Evolutionary conservation across 2,797 vertebrate genomes (phyloP).

Genomic region (Limosa lapponica): DNA sequence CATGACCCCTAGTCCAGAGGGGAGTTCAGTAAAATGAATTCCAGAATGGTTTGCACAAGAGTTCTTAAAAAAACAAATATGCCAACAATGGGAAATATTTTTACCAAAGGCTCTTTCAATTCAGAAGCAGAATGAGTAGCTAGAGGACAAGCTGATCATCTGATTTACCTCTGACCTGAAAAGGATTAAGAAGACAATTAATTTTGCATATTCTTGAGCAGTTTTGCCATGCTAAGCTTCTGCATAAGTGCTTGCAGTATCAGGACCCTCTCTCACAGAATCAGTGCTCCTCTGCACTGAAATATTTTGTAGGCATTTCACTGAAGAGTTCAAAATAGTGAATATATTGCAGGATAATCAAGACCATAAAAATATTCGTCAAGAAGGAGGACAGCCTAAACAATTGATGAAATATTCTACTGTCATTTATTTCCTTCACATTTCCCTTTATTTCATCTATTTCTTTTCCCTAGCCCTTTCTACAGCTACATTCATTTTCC

Average conservation of each 20-base stretch:
- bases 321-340: not conserved
- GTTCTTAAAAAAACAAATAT: not conserved
- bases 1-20: not conserved
- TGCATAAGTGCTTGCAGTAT: not conserved
- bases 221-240: not conserved
- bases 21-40: not conserved
- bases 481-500: not conserved
- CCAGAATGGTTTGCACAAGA: not conserved
- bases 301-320: not conserved
- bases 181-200: not conserved
- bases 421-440: not conserved
- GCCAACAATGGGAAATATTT: constrained; percentile 15
- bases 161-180: not conserved
- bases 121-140: not conserved
- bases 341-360: not conserved
- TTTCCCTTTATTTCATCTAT: not conserved
- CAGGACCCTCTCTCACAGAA: not conserved
- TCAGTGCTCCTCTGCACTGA: not conserved
- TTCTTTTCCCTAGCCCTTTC: not conserved
- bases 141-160: not conserved
- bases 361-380: not conserved
- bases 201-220: not conserved
- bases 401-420: not conserved
- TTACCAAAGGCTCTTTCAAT: not conserved
- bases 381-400: not conserved